These are phyloP conservation scores for Dorcus parallelipipedus DNA, from an alignment of 2,888 invertebrate species.

Conservation along the genomic window DNA sequence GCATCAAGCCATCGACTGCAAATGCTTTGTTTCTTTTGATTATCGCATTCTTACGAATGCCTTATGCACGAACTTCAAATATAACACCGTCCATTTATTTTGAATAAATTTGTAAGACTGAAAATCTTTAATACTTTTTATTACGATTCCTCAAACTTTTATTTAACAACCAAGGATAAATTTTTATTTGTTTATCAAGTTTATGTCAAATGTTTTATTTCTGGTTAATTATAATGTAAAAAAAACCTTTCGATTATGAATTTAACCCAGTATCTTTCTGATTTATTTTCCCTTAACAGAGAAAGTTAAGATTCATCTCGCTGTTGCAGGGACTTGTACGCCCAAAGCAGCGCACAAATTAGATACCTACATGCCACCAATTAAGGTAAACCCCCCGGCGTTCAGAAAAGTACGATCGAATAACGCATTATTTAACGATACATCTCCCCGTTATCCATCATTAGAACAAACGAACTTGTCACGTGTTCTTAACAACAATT, in stretches of 20 bases:
- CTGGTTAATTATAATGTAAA: too few species aligned
- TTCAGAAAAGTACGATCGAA: slow-evolving; percentile 6
- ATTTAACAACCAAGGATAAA: too few species aligned
- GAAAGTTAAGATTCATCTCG: not conserved
- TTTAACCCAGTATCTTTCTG: too few species aligned
- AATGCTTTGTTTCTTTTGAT: slow-evolving; percentile 43
- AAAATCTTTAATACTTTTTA: not conserved
- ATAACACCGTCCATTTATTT: slow-evolving; percentile 32
- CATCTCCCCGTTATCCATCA: not conserved
- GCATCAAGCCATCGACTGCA: slow-evolving; percentile 34
- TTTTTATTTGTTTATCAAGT: too few species aligned
- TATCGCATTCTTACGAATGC: slow-evolving; percentile 37
- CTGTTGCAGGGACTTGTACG: slow-evolving; percentile 31
- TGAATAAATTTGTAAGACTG: slow-evolving; percentile 19
- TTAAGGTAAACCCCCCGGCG: slow-evolving; percentile 31
- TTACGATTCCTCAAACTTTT: too few species aligned
- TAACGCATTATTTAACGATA: slow-evolving; percentile 1
- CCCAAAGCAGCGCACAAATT: slow-evolving; percentile 41
- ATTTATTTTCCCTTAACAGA: not conserved
- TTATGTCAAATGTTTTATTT: too few species aligned
- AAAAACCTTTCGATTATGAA: too few species aligned
- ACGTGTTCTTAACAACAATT: not conserved
- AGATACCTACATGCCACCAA: slow-evolving; percentile 42
- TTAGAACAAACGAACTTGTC: not conserved
- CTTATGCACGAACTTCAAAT: slow-evolving; percentile 34